phyloP scores from a whole-genome alignment of 2,113 vertebrate genomes.

The Neogale vison region DNA sequence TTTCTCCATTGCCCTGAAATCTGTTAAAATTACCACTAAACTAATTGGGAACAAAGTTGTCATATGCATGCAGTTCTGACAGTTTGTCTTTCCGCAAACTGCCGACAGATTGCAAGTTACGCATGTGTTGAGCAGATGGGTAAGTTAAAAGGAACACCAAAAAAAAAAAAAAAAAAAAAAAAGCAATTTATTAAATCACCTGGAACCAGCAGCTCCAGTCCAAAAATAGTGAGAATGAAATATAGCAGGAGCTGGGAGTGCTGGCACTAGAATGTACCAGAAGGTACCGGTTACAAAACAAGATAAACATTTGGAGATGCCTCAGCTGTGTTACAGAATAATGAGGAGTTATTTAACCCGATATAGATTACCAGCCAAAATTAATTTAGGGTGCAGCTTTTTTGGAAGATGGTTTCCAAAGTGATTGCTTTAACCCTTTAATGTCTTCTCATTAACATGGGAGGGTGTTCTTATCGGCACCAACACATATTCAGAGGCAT shows the following conservation, averaged over 20 bases:
- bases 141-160: conserved; percentile 91
- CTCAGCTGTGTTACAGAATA: conserved; percentile 92
- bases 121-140: conserved; percentile 93
- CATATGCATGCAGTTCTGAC: conserved; percentile 90
- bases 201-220: conserved; percentile 92
- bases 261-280: conserved; percentile 90
- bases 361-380: conserved; percentile 90
- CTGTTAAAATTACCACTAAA: conserved; percentile 93
- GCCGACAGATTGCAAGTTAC: conserved; percentile 92
- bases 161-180: conserved; percentile 78
- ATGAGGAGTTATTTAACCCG: conserved; percentile 91
- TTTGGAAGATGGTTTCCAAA: conserved; percentile 79
- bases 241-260: conserved; percentile 89
- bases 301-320: conserved; percentile 94
- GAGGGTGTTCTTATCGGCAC: neutral
- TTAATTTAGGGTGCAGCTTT: conserved; percentile 88
- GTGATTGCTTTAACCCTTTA: conserved; percentile 76
- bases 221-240: conserved; percentile 94
- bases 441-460: conserved; percentile 73
- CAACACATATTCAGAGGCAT: neutral
- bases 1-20: conserved; percentile 90
- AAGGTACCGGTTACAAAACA: conserved; percentile 93
- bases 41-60: conserved; percentile 92
- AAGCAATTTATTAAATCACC: conserved; percentile 94
- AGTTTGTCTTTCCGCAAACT: conserved; percentile 92